These are phyloP conservation scores for Atherix ibis DNA, from an alignment of 2,888 invertebrate species.

Conservation along the genomic window DNA sequence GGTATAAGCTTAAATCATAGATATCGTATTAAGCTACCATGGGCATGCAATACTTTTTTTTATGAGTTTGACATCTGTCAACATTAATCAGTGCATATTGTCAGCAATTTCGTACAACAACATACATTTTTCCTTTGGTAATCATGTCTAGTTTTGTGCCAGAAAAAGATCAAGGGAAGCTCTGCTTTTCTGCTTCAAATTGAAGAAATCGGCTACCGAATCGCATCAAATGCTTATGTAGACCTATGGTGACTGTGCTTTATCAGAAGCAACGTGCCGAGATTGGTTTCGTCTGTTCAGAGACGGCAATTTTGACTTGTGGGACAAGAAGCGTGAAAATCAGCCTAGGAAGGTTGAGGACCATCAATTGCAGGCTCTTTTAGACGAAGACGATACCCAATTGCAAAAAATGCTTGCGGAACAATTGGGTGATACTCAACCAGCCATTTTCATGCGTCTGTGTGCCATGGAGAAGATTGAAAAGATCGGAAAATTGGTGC, in stretches of 20 bases:
- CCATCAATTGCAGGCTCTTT: not conserved
- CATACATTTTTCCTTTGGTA: not conserved
- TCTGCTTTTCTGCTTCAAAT: not conserved
- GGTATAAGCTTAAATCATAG: too few species aligned
- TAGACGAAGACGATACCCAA: not conserved
- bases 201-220: not conserved
- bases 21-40: too few species aligned
- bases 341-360: slow-evolving; percentile 1
- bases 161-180: not conserved
- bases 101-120: not conserved
- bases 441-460: slow-evolving; percentile 1
- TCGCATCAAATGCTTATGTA: not conserved
- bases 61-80: not conserved
- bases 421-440: not conserved
- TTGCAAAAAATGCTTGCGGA: not conserved
- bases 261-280: not conserved
- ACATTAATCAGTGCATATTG: not conserved
- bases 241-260: not conserved
- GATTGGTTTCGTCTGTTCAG: slow-evolving; percentile 1
- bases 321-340: slow-evolving; percentile 1
- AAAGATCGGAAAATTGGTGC: slow-evolving; percentile 3
- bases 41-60: too few species aligned
- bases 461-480: slow-evolving; percentile 3
- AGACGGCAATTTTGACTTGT: not conserved
- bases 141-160: not conserved